Conservation (phyloP, 2,113 vertebrate genomes). For the Megalops atlanticus region DNA sequence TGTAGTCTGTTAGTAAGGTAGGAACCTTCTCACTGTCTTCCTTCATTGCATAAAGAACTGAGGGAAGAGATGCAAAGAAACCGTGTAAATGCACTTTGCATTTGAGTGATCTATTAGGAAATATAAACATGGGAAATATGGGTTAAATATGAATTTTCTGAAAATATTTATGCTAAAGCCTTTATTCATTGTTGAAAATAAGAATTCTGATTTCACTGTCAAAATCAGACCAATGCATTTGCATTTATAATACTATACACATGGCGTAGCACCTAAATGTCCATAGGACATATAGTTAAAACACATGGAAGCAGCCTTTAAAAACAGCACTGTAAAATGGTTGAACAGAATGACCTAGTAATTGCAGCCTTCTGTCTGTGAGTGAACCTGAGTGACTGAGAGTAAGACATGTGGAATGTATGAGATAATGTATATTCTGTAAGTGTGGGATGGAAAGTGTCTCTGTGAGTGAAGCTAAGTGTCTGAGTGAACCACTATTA, state of each 20-base stretch:
- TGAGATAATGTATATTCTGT: background rate
- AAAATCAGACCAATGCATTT: background rate
- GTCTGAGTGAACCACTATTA: background rate
- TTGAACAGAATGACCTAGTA: background rate
- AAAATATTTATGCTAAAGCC: too few relatives aligned
- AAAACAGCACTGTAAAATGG: background rate
- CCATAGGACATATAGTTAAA: background rate
- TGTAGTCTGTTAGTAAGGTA: conserved; percentile 96
- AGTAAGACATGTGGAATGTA: background rate
- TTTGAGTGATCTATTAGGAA: background rate
- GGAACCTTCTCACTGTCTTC: conserved; percentile 99
- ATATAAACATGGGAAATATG: too few relatives aligned
- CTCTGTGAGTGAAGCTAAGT: background rate
- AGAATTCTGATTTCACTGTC: background rate
- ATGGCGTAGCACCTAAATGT: background rate
- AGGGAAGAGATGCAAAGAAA: background rate
- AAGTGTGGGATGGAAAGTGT: background rate
- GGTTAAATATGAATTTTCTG: too few relatives aligned
- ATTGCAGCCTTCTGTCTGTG: too few relatives aligned
- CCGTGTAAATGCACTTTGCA: background rate
- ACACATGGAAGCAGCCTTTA: too few relatives aligned
- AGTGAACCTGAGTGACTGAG: too few relatives aligned
- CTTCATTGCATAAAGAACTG: conserved; percentile 97
- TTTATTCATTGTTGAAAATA: too few relatives aligned
- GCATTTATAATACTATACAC: background rate